Conservation (phyloP, 2,797 vertebrate genomes). For the Monodelphis domestica region DNA sequence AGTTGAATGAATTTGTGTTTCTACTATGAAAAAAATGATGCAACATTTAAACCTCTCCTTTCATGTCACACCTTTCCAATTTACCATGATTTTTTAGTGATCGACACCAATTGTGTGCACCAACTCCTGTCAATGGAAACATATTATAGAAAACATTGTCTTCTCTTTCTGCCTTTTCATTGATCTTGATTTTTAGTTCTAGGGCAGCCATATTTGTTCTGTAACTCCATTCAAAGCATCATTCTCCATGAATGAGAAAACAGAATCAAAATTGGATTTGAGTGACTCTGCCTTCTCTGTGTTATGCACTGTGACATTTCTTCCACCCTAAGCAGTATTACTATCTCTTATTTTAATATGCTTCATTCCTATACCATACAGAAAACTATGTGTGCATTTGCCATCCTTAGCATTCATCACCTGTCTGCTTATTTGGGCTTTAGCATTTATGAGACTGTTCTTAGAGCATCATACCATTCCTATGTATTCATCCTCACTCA, state of each 20-base stretch:
- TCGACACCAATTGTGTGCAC: not conserved
- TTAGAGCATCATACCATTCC: not conserved
- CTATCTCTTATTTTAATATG: not conserved
- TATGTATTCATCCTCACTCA: not conserved
- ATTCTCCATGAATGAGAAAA: not conserved
- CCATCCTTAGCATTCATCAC: not conserved
- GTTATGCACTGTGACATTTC: not conserved
- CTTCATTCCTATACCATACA: not conserved
- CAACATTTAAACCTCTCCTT: not conserved
- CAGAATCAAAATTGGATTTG: not conserved
- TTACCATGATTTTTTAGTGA: not conserved
- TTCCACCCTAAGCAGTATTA: not conserved
- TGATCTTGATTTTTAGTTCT: not conserved
- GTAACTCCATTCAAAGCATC: not conserved
- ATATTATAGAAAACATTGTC: not conserved
- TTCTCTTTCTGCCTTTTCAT: not conserved
- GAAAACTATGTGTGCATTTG: not conserved
- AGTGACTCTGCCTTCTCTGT: not conserved
- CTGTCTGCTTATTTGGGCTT: not conserved
- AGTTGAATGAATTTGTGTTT: not conserved
- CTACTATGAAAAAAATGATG: not conserved
- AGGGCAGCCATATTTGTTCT: not conserved
- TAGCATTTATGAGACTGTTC: not conserved
- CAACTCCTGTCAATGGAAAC: not conserved
- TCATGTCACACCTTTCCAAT: not conserved